Conservation (phyloP, 2,113 vertebrate species). For the Aramus guarauna region DNA sequence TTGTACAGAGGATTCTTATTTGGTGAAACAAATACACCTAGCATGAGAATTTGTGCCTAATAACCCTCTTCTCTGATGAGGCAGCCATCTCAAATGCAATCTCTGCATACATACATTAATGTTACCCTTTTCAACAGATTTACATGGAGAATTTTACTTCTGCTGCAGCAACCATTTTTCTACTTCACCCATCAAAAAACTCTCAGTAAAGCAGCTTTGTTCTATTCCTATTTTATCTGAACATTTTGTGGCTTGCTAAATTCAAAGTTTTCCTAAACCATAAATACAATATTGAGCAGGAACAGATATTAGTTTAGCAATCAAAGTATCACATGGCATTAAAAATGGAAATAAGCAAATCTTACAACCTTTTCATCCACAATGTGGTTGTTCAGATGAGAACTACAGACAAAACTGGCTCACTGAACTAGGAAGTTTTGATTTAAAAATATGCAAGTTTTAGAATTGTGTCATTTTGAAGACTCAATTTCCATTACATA, state of each 20-base stretch:
- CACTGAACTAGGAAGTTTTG: neutral
- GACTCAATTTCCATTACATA: neutral
- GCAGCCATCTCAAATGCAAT: neutral
- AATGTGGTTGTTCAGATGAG: neutral
- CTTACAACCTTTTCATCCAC: neutral
- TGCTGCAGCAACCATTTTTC: neutral
- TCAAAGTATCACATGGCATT: neutral
- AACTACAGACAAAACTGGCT: neutral
- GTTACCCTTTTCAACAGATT: neutral
- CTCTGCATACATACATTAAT: neutral
- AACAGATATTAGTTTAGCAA: neutral
- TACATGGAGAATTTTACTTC: neutral
- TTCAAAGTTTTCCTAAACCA: neutral
- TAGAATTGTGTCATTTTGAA: neutral
- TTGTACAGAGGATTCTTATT: neutral
- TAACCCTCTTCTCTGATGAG: neutral
- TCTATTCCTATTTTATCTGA: neutral
- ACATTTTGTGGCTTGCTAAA: neutral
- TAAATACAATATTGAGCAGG: neutral
- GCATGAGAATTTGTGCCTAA: neutral
- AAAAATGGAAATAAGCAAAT: neutral
- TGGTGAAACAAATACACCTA: neutral
- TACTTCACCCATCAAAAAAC: neutral
- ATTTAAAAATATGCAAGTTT: neutral
- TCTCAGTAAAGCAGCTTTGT: neutral